Conservation (phyloP, 2,888 invertebrate genomes). For the Xestia c-nigrum region DNA sequence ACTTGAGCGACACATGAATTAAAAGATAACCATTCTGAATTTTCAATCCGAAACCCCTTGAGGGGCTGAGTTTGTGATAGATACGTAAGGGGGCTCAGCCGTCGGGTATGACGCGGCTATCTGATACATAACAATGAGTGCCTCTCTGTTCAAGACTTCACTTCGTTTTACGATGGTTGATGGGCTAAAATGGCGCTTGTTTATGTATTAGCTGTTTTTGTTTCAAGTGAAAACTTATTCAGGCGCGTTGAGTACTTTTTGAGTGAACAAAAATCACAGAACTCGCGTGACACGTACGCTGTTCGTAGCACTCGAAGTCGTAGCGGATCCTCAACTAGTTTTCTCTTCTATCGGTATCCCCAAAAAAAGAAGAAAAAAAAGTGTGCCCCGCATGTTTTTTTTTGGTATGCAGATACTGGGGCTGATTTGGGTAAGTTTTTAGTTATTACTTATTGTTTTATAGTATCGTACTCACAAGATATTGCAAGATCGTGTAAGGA, state of each 20-base stretch:
- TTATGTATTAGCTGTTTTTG: no score
- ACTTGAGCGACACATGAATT: conserved; percentile 63
- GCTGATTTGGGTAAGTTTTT: background rate
- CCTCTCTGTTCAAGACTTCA: conserved; percentile 64
- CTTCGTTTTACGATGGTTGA: conserved; percentile 69
- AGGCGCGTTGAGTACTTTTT: no score
- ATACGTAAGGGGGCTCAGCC: conserved; percentile 54
- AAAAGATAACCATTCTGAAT: conserved; percentile 67
- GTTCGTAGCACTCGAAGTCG: no score
- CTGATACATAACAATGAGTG: conserved; percentile 68
- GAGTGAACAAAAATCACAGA: no score
- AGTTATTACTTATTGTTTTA: background rate
- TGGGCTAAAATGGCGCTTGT: conserved; percentile 53
- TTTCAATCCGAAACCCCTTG: conserved; percentile 64
- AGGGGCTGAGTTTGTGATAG: conserved; percentile 57
- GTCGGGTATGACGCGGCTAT: conserved; percentile 62
- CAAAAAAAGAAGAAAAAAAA: no score
- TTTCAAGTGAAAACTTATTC: no score
- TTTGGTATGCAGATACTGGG: background rate
- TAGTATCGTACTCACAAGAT: background rate
- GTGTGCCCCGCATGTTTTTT: no score
- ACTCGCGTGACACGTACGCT: no score
- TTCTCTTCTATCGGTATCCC: no score
- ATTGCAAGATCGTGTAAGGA: no score
- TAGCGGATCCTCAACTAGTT: no score